A percentile compares a stretch with the other conserved stretches of the same genome.
These are phyloP conservation scores for Lutjanus campechanus DNA, from an alignment of 2,797 vertebrate genomes.

Conservation along the genomic window DNA sequence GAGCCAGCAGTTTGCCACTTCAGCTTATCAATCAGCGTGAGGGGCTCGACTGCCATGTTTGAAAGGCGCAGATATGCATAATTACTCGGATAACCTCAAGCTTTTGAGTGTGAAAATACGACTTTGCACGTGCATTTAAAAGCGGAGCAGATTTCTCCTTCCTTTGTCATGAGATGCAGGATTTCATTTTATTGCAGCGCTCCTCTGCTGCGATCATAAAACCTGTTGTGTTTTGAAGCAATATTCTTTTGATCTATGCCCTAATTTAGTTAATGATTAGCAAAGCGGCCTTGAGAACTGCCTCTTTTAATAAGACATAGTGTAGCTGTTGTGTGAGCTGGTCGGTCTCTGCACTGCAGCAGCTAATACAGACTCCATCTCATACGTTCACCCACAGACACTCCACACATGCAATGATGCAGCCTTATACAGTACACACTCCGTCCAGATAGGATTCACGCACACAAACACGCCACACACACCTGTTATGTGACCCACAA, in stretches of 20 bases:
- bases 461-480: slow-evolving; percentile 20
- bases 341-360: slow-evolving; percentile 72
- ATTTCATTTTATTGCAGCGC: slow-evolving; percentile 7
- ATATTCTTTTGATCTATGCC: slow-evolving; percentile 43
- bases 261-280: slow-evolving; percentile 54
- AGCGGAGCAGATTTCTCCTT: slow-evolving; percentile 7
- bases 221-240: slow-evolving; percentile 35
- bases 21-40: slow-evolving; percentile 61
- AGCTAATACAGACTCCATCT: slow-evolving; percentile 64
- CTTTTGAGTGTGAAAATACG: slow-evolving; percentile 1
- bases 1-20: slow-evolving; percentile 59
- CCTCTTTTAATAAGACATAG: slow-evolving; percentile 22
- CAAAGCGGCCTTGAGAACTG: slow-evolving; percentile 15
- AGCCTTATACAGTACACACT: slow-evolving; percentile 22
- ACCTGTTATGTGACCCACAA: slow-evolving; percentile 31
- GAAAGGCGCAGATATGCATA: slow-evolving; percentile 48
- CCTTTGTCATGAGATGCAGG: slow-evolving; percentile 13
- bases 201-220: slow-evolving; percentile 35
- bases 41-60: slow-evolving; percentile 21
- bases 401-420: slow-evolving; percentile 46
- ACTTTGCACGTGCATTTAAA: slow-evolving; percentile 9
- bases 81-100: slow-evolving; percentile 24
- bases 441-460: slow-evolving; percentile 28
- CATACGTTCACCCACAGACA: slow-evolving; percentile 42
- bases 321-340: slow-evolving; percentile 36